phyloP scores from a whole-genome alignment of 1,140 invertebrate genomes.

The Zaprionus camerounensis region DNA sequence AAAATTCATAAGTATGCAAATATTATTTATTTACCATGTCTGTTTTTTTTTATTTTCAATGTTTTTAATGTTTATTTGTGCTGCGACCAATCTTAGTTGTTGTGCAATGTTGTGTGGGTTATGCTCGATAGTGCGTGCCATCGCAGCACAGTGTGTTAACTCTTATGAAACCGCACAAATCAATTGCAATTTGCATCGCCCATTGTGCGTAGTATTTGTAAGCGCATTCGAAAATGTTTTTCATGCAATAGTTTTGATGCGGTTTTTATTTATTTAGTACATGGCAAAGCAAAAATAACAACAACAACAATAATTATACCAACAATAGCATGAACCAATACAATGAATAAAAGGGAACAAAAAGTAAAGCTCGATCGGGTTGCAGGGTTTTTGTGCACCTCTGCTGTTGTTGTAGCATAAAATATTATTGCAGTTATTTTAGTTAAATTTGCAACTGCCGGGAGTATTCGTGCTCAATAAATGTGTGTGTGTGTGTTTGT shows the following conservation, averaged over 20 bases:
- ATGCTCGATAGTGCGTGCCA: conserved; percentile 20
- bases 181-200: conserved; percentile 62
- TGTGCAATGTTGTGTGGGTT: conserved; percentile 15
- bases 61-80: conserved; percentile 14
- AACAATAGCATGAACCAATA: conserved; percentile 12
- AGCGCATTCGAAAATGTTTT: conserved; percentile 62
- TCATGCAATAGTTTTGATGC: conserved; percentile 69
- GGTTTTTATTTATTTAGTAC: conserved; percentile 67
- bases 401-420: conserved; percentile 23
- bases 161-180: conserved; percentile 71
- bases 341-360: conserved; percentile 17
- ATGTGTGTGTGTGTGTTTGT: neutral
- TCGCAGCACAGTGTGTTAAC: conserved; percentile 21
- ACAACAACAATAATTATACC: conserved; percentile 11
- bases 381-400: conserved; percentile 1
- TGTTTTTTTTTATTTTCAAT: neutral
- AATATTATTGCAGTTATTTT: conserved; percentile 38
- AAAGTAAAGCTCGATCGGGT: conserved; percentile 18
- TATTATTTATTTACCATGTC: conserved; percentile 31
- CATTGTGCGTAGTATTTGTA: conserved; percentile 53
- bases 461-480: conserved; percentile 31
- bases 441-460: conserved; percentile 49
- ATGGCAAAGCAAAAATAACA: conserved; percentile 36
- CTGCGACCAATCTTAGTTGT: neutral
- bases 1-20: conserved; percentile 59